Evolutionary conservation across 1,140 invertebrate species (phyloP), one percentile per base, ranked within the genome.

Genomic region (Pissodes strobi): DNA sequence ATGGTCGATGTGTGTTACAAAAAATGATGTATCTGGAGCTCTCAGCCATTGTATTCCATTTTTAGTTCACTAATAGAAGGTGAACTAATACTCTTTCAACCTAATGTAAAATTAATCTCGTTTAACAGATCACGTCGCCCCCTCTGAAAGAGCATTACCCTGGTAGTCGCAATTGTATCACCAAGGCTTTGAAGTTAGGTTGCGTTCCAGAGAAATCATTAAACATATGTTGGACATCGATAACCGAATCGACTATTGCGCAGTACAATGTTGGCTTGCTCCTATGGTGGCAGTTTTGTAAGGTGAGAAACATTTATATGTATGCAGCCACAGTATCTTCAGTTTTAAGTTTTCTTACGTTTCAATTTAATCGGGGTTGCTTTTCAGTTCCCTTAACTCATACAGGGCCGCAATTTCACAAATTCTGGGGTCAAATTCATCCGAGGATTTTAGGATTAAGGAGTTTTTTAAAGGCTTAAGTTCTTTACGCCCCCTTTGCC

Each of bases 381-480:
- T 46, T 17, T 1, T 21, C 18, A 46, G 2, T n/a, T n/a, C n/a
- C n/a, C n/a, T n/a, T n/a, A n/a, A n/a, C n/a, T n/a, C n/a, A n/a
- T n/a, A n/a, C n/a, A 46, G 43, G 19, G 43, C 43, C 15, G 43
- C 43, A 18, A 12, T 46, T 2, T 1, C 43, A 5, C 43, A 46
- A 15, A 46, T 46, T 46, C 18, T 46, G 9, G 43, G n/a, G n/a
- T n/a, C n/a, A n/a, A n/a, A n/a, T n/a, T n/a, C n/a, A n/a, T n/a
- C n/a, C n/a, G n/a, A n/a, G 9, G 43, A 46, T 46, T 46, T 46
- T 21, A 46, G 30, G n/a, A 21, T 46, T 1, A 46, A 46, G 19
- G 18, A 21, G 18, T 17, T 46, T 15, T 46, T 46, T 46, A 46
- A 9, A 21, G 43, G 43, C 12, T 15, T 46, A 2, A 2, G 19